Percentiles rank a stretch among this genome's conserved stretches.
Evolutionary conservation across 1,140 invertebrate genomes (phyloP).

Genomic region (Apocrypta bakeri): DNA sequence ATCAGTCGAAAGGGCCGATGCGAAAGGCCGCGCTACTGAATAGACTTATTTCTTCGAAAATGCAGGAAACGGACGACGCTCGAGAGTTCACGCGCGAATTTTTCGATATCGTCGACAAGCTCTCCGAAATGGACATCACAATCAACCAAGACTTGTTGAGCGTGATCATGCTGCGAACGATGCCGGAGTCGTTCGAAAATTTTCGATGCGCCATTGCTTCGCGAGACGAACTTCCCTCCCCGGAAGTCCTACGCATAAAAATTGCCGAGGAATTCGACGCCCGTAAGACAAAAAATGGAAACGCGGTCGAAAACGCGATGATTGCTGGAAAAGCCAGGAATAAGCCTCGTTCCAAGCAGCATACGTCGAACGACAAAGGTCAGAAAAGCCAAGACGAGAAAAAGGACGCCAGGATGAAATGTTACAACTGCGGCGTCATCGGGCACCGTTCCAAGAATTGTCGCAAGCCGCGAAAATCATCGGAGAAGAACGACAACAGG

Average conservation of each 20-base stretch:
- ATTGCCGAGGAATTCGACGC: slow-evolving; percentile 5
- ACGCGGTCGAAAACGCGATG: background rate
- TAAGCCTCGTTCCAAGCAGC: background rate
- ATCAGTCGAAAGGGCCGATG: slow-evolving; percentile 21
- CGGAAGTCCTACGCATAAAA: slow-evolving; percentile 18
- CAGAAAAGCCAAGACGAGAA: background rate
- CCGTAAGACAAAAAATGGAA: background rate
- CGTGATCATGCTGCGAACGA: slow-evolving; percentile 27
- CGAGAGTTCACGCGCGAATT: slow-evolving; percentile 3
- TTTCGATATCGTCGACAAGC: slow-evolving; percentile 34
- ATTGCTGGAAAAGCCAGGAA: background rate
- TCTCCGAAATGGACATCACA: slow-evolving; percentile 14
- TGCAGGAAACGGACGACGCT: slow-evolving; percentile 19
- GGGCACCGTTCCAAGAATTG: background rate
- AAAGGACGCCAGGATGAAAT: slow-evolving; percentile 4
- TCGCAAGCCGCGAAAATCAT: background rate
- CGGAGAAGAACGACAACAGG: background rate
- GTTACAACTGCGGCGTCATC: background rate
- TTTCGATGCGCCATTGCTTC: slow-evolving; percentile 36
- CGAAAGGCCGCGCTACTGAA: slow-evolving; percentile 48
- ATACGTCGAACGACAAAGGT: background rate
- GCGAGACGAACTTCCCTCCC: slow-evolving; percentile 10
- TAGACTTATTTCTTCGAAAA: slow-evolving; percentile 4
- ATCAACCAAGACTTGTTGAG: slow-evolving; percentile 28
- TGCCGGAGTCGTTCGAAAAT: slow-evolving; percentile 40